Percentiles rank a stretch among this genome's conserved stretches.
These are phyloP conservation scores for Pachliopta kotzebuea DNA, from an alignment of 2,888 invertebrate genomes.

Conservation along the genomic window DNA sequence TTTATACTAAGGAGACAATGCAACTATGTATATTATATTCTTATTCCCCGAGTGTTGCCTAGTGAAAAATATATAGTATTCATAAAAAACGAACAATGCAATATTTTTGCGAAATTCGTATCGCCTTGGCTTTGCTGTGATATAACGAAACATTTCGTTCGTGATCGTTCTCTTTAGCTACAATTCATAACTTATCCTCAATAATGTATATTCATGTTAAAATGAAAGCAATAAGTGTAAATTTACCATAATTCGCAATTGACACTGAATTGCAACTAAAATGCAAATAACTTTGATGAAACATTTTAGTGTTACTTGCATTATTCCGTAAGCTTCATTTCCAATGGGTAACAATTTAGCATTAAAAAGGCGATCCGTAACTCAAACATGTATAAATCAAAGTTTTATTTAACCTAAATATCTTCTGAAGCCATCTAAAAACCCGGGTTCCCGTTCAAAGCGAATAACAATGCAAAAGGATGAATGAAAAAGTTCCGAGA, in stretches of 20 bases:
- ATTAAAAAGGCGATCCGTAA: no score
- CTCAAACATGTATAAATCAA: background rate
- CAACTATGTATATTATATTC: background rate
- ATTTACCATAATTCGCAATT: background rate
- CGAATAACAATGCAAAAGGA: constrained; percentile 10
- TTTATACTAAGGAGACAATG: constrained; percentile 4
- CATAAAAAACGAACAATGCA: constrained; percentile 1
- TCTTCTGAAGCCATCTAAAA: background rate
- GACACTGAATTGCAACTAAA: no score
- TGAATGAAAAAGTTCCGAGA: constrained; percentile 7
- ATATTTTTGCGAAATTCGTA: constrained; percentile 3
- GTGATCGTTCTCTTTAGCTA: background rate
- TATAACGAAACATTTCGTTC: constrained; percentile 1
- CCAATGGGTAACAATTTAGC: no score
- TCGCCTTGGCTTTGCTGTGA: background rate
- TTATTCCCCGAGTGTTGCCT: constrained; percentile 1
- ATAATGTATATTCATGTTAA: background rate
- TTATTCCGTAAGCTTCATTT: no score
- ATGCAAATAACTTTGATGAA: no score
- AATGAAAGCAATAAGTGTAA: background rate
- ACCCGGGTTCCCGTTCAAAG: constrained; percentile 5
- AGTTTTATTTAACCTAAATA: background rate
- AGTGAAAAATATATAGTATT: constrained; percentile 4
- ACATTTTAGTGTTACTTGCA: no score
- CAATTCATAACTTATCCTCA: background rate